Conservation (phyloP, 2,113 vertebrate species). For the Cololabis saira region DNA sequence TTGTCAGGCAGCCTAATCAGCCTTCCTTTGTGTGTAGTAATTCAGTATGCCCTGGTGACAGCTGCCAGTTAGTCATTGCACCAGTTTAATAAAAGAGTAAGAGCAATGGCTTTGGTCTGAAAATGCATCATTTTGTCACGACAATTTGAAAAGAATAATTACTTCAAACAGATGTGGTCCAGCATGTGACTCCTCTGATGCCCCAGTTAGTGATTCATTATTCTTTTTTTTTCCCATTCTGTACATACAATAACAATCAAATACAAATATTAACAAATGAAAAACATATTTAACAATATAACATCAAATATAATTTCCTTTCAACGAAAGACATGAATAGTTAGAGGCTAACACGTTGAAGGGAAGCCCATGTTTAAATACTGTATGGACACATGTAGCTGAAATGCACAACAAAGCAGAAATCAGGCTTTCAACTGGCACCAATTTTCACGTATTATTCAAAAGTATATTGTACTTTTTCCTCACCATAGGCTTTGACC, state of each 20-base stretch:
- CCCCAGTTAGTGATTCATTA: constrained; percentile 8
- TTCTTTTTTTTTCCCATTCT: constrained; percentile 1
- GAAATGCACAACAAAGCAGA: constrained; percentile 6
- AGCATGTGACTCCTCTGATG: neutral
- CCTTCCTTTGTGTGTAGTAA: constrained; percentile 32
- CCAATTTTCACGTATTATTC: constrained; percentile 9
- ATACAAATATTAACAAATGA: too few relatives aligned
- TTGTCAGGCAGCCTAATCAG: constrained; percentile 40
- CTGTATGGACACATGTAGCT: neutral
- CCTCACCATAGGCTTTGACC: neutral
- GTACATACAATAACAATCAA: neutral
- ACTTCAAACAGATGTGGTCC: constrained; percentile 19
- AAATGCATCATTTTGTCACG: constrained; percentile 28
- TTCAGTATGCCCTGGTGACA: constrained; percentile 24
- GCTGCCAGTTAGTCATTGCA: constrained; percentile 40
- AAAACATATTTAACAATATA: too few relatives aligned
- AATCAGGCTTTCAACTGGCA: neutral
- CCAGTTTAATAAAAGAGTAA: constrained; percentile 23
- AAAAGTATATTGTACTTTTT: neutral
- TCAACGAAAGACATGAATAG: too few relatives aligned
- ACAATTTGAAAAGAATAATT: constrained; percentile 14
- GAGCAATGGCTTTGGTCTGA: constrained; percentile 24
- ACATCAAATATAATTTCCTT: too few relatives aligned
- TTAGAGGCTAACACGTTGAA: too few relatives aligned
- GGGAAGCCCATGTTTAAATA: neutral